Base-by-base conservation (phyloP, 2,113 vertebrate species). In the Nothocercus nigrocapillus region DNA sequence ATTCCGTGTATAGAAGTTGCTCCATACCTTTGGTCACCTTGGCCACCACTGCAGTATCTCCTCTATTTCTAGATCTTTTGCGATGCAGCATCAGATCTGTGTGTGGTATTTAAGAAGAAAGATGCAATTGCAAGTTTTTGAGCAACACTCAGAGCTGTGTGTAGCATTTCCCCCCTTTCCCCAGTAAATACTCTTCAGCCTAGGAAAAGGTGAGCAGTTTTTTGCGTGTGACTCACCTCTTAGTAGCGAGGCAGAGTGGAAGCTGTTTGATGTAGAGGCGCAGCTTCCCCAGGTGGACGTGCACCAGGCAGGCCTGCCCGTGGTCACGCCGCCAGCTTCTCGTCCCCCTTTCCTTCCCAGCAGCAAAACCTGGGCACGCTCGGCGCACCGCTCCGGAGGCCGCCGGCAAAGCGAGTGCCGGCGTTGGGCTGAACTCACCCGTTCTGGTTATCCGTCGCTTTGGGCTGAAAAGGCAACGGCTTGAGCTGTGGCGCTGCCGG, bases 291-390 rank as follows among this genome's bases (percentile, higher is more conserved):
- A 47, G 68, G 53, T 4, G 10, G 91, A 47, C 3, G 2, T 2
- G 36, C 47, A 2, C 5, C 2, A 67, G 42, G 32, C 38, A 56
- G 21, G 38, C 14, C 20, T 73, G 42, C 38, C 51, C 47, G 6
- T 81, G 82, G 45, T 40, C 20, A 5, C 24, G 81, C 42, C 28
- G 62, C 27, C 44, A 76, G 11, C 11, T 72, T 62, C 69, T 32
- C 36, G 59, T 45, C 32, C 38, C 24, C 36, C 18, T 79, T 14
- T 12, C 7, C 7, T 15, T 74, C 13, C 69, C 91, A 75, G 21
- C 16, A 59, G 1, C n/a, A n/a, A 56, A 93, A 18, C 30, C 7
- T 0, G 0, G 49, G 2, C 3, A 36, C 0, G 0, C 11, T 73
- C 21, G 3, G 5, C 13, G 10, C 3, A 1, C 28, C 28, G 63